Evolutionary conservation across 2,797 vertebrate species (phyloP).

Genomic region (Acanthurus leucopareius): DNA sequence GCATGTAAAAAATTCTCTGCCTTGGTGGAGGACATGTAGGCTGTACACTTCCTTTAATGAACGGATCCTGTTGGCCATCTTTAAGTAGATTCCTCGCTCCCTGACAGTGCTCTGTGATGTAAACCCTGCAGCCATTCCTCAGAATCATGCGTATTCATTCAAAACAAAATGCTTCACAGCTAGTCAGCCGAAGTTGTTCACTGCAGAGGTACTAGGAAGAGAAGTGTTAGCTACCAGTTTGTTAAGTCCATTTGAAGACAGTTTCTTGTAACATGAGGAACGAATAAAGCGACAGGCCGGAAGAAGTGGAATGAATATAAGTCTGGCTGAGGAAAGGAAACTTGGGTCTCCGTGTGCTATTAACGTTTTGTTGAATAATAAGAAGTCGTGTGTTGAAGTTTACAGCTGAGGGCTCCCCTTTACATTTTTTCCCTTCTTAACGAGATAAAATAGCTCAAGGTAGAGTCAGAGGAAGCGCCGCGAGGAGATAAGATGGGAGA

Average conservation of each 20-base stretch:
- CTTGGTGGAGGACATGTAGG: not conserved
- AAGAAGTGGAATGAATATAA: slow-evolving; percentile 31
- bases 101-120: not conserved
- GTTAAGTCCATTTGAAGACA: slow-evolving; percentile 30
- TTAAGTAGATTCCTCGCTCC: too few species aligned
- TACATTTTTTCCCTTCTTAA: slow-evolving; percentile 64
- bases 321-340: slow-evolving; percentile 23
- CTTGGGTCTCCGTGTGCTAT: slow-evolving; percentile 21
- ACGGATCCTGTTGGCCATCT: too few species aligned
- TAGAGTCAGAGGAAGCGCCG: slow-evolving; percentile 65
- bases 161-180: slow-evolving; percentile 18
- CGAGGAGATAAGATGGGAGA: slow-evolving; percentile 42
- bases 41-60: too few species aligned
- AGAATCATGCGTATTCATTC: not conserved
- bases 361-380: slow-evolving; percentile 47
- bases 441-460: slow-evolving; percentile 66
- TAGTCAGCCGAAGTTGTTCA: slow-evolving; percentile 13
- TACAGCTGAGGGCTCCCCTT: slow-evolving; percentile 62
- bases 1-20: not conserved
- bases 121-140: not conserved
- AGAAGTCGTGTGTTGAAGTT: slow-evolving; percentile 66
- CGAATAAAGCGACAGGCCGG: slow-evolving; percentile 49
- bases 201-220: not conserved
- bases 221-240: slow-evolving; percentile 6
- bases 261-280: not conserved